Evolutionary conservation across 2,888 invertebrate genomes (phyloP), one percentile per base, ranked within the genome.

Genomic region (Cryptus viduatorius): DNA sequence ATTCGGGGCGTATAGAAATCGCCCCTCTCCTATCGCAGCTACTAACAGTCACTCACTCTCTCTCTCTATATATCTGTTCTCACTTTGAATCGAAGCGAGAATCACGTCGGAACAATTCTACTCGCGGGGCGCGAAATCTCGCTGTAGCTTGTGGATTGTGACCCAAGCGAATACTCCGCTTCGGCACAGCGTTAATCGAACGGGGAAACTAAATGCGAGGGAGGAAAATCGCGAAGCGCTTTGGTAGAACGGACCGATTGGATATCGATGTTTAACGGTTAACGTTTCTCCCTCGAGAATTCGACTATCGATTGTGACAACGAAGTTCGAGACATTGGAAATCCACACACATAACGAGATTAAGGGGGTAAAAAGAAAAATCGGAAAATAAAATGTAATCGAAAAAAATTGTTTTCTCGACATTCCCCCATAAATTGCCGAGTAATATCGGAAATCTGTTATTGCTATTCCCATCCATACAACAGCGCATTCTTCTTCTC

Each of bases 231-330:
- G 68, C 61, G 42, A 61, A 59, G 14, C 24, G 4, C 79, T 44
- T 29, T 42, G 42, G 37, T 8, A 61, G 61, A 50, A 68, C 46
- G 78, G 68, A 61, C 44, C 61, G 67, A 68, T 78, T 68, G 53
- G 79, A 83, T 79, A 79, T 68, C 53, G 79, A 73, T 78, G 69
- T 79, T 73, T 53, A 79, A 73, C 78, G 68, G 75, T 83, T 79
- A 75, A 69, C 24, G 61, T 75, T 53, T 75, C 59, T 82, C 78
- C 82, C 69, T 75, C 73, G 79, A 64, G 79, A 83, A 73, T 79
- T 75, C 64, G 29, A 64, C 42, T 53, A 37, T n/a, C 37, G 65
- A 72, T 19, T 29, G 71, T 29, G 71, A 71, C 79, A 79, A 19
- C 50, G 46, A 61, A 61, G 48, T 69, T 44, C 16, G 44, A 50